Base-by-base conservation (phyloP, 2,797 vertebrate species). In the Myotis pilosus region DNA sequence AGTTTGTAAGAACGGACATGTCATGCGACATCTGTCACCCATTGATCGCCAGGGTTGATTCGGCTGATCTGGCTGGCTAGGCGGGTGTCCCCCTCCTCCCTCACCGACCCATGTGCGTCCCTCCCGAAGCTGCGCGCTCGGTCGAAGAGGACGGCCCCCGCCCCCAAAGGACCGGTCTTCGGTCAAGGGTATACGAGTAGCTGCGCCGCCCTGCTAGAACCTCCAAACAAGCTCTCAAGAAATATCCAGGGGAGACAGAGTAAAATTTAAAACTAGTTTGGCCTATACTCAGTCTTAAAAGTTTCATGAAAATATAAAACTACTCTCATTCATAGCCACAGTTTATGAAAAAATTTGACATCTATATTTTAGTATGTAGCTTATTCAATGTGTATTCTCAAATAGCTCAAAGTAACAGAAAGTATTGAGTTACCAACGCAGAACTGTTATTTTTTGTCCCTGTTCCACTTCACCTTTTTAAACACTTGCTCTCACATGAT, bases 401-500 rank as follows among this genome's bases (percentile, higher is more conserved):
- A 78, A 41, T 47, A 47, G 6, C n/a, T 94, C 75, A n/a, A 89
- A 91, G 79, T 36, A 83, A 82, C 57, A 41, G 16, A 79, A 92
- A 87, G 15, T 20, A 53, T 33, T 60, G 11, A 64, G 38, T 88
- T 83, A 30, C 68, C 20, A 75, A 71, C 4, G 22, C 23, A 64
- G 7, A 94, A 78, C 19, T 86, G 11, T 84, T 55, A 15, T 80
- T 69, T 71, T 68, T 5, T 53, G 25, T 60, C 49, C 49, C 15
- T 89, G 19, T 20, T 22, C 7, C n/a, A 44, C 47, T 95, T 94
- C 33, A 47, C 36, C 87, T 81, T 94, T 93, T 95, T 25, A 84
- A 94, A 85, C n/a, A 75, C n/a, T 88, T 87, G 41, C 15, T 87
- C 82, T 66, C 85, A 64, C 8, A 13, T 68, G 90, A 87, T 20